Evolutionary conservation across 1,140 invertebrate genomes (phyloP).

Genomic region (Leptinotarsa texana): DNA sequence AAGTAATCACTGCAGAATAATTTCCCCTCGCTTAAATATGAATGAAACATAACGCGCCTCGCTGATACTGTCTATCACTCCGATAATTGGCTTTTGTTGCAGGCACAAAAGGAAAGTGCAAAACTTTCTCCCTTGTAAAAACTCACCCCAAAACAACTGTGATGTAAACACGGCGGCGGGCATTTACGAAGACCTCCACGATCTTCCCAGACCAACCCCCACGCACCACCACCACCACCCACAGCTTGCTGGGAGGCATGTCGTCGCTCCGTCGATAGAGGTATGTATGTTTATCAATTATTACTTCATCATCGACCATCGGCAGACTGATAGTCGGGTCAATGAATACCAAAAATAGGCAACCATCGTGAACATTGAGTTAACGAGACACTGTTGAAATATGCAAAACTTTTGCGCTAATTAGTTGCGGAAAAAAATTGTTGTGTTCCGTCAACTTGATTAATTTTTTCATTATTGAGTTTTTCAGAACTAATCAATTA

Average conservation of each 20-base stretch:
- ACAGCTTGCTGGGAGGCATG: conserved; percentile 55
- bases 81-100: conserved; percentile 53
- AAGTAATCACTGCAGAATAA: background rate
- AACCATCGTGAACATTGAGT: too few relatives aligned
- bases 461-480: too few relatives aligned
- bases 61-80: background rate
- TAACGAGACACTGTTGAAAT: too few relatives aligned
- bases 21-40: background rate
- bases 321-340: too few relatives aligned
- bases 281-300: conserved; percentile 50
- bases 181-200: conserved; percentile 68
- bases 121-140: conserved; percentile 71
- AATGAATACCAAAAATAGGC: too few relatives aligned
- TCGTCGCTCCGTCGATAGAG: conserved; percentile 61
- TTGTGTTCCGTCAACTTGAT: too few relatives aligned
- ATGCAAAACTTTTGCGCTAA: too few relatives aligned
- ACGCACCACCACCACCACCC: conserved; percentile 52
- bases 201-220: conserved; percentile 56
- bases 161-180: conserved; percentile 53
- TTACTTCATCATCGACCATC: background rate
- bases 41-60: background rate
- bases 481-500: too few relatives aligned
- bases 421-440: too few relatives aligned
- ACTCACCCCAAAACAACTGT: conserved; percentile 62
- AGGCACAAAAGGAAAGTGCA: conserved; percentile 75